Percentiles rank a stretch among this genome's conserved stretches.
Evolutionary conservation across 2,888 invertebrate genomes (phyloP).

Genomic region (Lordiphosa andalusiaca): DNA sequence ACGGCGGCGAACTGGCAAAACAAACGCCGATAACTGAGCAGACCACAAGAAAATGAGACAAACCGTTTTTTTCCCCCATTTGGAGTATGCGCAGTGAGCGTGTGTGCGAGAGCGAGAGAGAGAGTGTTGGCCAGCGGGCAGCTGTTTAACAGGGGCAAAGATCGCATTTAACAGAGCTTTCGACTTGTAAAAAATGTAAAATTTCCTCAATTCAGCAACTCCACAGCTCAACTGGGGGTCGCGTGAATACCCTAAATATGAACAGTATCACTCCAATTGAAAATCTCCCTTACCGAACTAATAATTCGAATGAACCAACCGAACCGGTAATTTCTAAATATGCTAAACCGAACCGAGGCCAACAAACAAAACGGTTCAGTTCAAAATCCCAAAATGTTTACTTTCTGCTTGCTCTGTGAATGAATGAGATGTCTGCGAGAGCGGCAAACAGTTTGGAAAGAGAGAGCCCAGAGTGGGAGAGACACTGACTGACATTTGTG

Average conservation of each 20-base stretch:
- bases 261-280: too few species aligned
- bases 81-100: slow-evolving; percentile 24
- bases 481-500: slow-evolving; percentile 31
- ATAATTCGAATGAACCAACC: too few species aligned
- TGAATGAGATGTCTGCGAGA: slow-evolving; percentile 11
- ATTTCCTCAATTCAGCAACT: too few species aligned
- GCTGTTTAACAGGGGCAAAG: slow-evolving; percentile 27
- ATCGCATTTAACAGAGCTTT: slow-evolving; percentile 15
- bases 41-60: slow-evolving; percentile 8
- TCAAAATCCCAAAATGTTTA: slow-evolving; percentile 10
- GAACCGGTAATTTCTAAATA: too few species aligned
- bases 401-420: slow-evolving; percentile 12
- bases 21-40: slow-evolving; percentile 26
- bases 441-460: slow-evolving; percentile 1
- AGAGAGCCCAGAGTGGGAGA: slow-evolving; percentile 1
- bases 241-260: too few species aligned
- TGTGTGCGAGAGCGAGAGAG: slow-evolving; percentile 1
- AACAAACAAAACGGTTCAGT: too few species aligned
- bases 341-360: too few species aligned
- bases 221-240: too few species aligned
- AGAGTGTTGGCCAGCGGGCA: slow-evolving; percentile 3
- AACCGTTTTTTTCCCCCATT: slow-evolving; percentile 9
- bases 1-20: slow-evolving; percentile 28
- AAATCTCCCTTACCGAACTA: too few species aligned
- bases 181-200: too few species aligned